Evolutionary conservation across 2,113 vertebrate species (phyloP), one percentile per base, ranked within the genome.

Genomic region (Scolopax mira): DNA sequence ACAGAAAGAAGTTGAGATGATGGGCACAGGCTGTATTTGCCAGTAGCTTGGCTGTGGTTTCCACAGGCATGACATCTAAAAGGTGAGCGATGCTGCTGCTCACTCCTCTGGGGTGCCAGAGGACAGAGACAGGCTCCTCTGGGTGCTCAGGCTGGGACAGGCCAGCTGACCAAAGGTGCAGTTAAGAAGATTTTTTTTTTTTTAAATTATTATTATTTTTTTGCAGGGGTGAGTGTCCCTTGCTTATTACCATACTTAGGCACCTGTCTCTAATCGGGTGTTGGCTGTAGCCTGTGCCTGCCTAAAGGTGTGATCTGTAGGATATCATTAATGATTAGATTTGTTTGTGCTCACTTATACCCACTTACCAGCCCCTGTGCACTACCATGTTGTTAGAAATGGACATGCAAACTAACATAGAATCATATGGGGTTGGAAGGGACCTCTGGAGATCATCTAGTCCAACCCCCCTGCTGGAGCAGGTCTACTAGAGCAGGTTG

Each of bases 341-440:
- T 33, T 72, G 8, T 41, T 62, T 70, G n/a, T 41, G 28, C 21
- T 15, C 18, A 18, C 57, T 51, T 57, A n/a, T 4, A 78, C n/a
- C 24, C 41, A n/a, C 21, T 44, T 70, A 42, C 13, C 41, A 7
- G 0, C 4, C 28, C 57, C 7, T 72, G 0, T 5, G 21, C 33
- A 39, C 18, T 23, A 19, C 22, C 21, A 5, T 13, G 8, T 28
- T 48, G 13, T 58, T 81, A 70, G 42, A 78, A 89, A 78, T 18
- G 42, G n/a, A 66, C 21, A 7, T 12, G 21, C 39, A 61, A 52
- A 33, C 35, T 30, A 15, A 57, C n/a, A n/a, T n/a, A n/a, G n/a
- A n/a, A n/a, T n/a, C n/a, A n/a, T n/a, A n/a, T n/a, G n/a, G n/a
- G n/a, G n/a, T n/a, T n/a, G n/a, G n/a, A n/a, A n/a, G n/a, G n/a